phyloP scores from a whole-genome alignment of 1,140 invertebrate genomes.

The Choristoneura fumiferana region DNA sequence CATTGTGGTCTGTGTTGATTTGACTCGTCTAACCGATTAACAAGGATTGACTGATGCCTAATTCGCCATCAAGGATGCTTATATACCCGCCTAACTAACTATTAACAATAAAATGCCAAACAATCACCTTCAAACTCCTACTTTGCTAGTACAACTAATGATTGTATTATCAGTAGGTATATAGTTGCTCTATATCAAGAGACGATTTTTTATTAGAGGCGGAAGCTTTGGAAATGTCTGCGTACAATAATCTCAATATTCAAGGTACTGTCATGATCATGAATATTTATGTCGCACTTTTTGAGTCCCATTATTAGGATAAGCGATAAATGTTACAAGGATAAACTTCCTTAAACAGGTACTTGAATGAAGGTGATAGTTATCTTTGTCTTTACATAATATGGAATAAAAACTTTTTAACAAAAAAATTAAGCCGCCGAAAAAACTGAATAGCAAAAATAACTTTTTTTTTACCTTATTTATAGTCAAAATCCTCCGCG shows the following conservation, averaged over 20 bases:
- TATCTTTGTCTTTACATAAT: too few relatives aligned
- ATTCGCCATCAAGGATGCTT: constrained; percentile 38
- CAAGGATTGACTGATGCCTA: constrained; percentile 60
- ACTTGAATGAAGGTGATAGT: too few relatives aligned
- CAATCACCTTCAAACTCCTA: constrained; percentile 57
- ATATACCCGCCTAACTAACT: constrained; percentile 45
- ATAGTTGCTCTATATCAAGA: not conserved
- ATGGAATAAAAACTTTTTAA: too few relatives aligned
- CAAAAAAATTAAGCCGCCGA: too few relatives aligned
- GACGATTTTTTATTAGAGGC: constrained; percentile 32
- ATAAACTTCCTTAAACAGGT: too few relatives aligned
- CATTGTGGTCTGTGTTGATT: constrained; percentile 76
- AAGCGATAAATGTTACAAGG: not conserved
- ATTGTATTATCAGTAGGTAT: constrained; percentile 3
- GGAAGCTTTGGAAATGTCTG: constrained; percentile 29
- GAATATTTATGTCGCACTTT: constrained; percentile 2
- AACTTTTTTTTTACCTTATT: too few relatives aligned
- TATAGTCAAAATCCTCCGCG: too few relatives aligned
- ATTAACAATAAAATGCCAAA: constrained; percentile 51
- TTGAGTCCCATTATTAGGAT: not conserved
- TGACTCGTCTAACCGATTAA: constrained; percentile 41
- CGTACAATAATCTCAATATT: constrained; percentile 8
- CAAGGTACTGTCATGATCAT: constrained; percentile 13
- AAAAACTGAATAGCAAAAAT: too few relatives aligned
- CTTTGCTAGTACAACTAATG: constrained; percentile 19